These are phyloP conservation scores for Alectoris magna DNA, from an alignment of 2,797 vertebrate species.

Conservation along the genomic window DNA sequence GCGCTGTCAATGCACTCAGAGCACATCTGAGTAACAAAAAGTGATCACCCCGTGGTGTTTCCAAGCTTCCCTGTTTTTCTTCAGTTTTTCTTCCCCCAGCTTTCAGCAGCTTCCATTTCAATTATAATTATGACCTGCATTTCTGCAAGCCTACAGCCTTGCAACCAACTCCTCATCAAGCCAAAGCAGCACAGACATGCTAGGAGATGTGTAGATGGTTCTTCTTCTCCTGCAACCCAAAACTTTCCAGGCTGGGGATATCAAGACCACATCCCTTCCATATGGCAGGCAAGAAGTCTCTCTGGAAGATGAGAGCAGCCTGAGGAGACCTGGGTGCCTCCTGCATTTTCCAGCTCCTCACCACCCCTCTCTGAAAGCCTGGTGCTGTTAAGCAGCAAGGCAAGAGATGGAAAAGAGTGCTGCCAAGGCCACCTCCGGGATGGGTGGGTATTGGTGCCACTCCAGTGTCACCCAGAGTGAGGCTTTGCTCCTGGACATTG, in stretches of 20 bases:
- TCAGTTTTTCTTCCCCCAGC: not conserved
- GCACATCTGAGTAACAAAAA: not conserved
- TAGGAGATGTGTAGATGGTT: conserved; percentile 7
- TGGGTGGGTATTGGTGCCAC: not conserved
- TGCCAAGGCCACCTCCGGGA: conserved; percentile 45
- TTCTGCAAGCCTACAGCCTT: not conserved
- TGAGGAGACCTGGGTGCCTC: conserved; percentile 27
- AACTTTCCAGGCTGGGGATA: not conserved
- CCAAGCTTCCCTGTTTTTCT: not conserved
- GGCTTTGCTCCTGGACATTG: conserved; percentile 39
- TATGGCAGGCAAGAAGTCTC: not conserved
- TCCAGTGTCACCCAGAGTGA: not conserved
- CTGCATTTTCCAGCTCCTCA: conserved; percentile 22
- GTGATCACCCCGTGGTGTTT: not conserved
- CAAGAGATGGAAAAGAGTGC: not conserved
- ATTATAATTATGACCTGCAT: not conserved
- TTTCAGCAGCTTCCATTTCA: not conserved
- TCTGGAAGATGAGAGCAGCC: not conserved
- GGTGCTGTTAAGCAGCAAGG: not conserved
- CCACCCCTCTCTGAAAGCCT: not conserved
- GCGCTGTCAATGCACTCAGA: not conserved
- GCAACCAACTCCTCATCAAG: not conserved
- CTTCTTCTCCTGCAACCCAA: not conserved
- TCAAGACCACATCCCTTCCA: not conserved
- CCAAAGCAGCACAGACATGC: conserved; percentile 45